phyloP scores from a whole-genome alignment of 2,113 vertebrate genomes.

The Columba livia region DNA sequence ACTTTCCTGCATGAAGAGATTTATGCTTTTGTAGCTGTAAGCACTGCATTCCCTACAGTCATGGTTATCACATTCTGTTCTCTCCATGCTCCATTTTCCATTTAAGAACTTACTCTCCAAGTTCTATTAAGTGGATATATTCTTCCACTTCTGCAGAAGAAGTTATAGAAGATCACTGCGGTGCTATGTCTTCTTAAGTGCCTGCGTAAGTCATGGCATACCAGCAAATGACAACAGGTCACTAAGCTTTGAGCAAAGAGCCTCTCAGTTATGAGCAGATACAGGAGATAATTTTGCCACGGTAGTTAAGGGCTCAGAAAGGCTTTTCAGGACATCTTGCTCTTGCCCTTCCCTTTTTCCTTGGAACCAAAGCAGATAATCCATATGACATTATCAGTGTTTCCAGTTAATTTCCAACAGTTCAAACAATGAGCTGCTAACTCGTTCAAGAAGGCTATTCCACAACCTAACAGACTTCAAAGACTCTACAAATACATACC shows the following conservation, averaged over 20 bases:
- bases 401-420: conserved; percentile 13
- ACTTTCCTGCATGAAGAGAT: background rate
- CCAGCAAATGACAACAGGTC: background rate
- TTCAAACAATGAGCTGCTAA: conserved; percentile 6
- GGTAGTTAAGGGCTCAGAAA: background rate
- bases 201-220: background rate
- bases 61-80: background rate
- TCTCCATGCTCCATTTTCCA: background rate
- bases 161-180: background rate
- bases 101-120: background rate
- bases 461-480: conserved; percentile 21
- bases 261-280: background rate
- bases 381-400: background rate
- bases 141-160: background rate
- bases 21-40: background rate
- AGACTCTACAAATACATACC: conserved; percentile 31
- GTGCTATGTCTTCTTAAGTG: background rate
- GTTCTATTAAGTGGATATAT: background rate
- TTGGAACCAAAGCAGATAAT: background rate
- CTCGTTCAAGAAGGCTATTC: background rate
- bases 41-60: background rate
- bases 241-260: background rate
- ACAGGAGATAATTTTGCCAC: background rate
- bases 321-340: background rate
- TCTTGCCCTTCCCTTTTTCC: background rate